A percentile compares a stretch with the other conserved stretches of the same genome.
phyloP scores from a whole-genome alignment of 2,888 invertebrate species.

The Graphium colonna region DNA sequence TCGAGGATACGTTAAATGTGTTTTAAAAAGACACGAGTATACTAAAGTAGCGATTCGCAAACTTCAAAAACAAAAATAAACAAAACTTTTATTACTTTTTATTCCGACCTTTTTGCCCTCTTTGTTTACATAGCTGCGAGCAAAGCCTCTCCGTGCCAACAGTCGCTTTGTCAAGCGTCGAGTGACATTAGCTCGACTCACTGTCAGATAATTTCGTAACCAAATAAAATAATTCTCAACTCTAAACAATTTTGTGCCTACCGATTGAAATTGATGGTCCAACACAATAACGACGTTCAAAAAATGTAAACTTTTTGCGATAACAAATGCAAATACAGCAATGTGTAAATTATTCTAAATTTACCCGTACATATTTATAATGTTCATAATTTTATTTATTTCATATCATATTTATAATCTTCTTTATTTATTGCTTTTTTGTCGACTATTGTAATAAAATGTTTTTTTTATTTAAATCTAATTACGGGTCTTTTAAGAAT shows the following conservation, averaged over 20 bases:
- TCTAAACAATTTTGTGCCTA: conserved; percentile 45
- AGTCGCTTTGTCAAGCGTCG: conserved; percentile 75
- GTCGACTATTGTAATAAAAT: no score
- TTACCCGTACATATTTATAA: no score
- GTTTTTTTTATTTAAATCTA: no score
- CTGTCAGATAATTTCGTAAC: conserved; percentile 69
- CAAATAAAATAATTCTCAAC: conserved; percentile 61
- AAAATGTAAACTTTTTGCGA: no score
- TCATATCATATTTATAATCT: no score
- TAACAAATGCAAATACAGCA: no score
- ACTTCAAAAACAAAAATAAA: conserved; percentile 50
- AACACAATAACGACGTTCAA: background rate
- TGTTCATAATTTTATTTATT: no score
- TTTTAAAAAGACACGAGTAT: conserved; percentile 20
- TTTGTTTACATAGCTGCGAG: conserved; percentile 68
- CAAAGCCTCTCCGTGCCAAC: conserved; percentile 74
- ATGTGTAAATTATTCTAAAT: no score
- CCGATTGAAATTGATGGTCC: conserved; percentile 17
- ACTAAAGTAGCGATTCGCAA: conserved; percentile 40
- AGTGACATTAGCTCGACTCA: conserved; percentile 71
- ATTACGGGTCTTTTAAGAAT: no score
- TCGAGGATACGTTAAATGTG: background rate
- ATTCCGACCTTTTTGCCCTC: conserved; percentile 56
- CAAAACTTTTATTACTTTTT: conserved; percentile 61
- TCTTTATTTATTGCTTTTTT: no score